Evolutionary conservation across 2,113 vertebrate genomes (phyloP).

Genomic region (Zootoca vivipara): DNA sequence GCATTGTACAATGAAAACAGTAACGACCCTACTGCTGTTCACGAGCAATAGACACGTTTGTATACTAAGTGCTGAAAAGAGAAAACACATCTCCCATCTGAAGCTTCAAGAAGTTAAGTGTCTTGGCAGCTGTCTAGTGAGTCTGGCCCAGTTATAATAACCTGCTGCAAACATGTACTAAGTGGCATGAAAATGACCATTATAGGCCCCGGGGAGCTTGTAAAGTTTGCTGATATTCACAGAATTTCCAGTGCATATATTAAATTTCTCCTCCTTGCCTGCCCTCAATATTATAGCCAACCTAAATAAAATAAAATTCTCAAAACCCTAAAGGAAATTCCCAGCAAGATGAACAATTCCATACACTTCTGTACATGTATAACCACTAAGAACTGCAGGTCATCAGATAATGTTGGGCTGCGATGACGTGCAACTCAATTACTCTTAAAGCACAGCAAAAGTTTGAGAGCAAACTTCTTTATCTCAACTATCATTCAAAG

Average conservation of each 20-base stretch:
- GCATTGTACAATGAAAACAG: not conserved
- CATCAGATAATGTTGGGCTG: not conserved
- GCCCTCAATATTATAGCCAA: not conserved
- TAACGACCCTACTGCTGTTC: not conserved
- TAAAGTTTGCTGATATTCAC: not conserved
- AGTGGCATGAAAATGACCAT: not conserved
- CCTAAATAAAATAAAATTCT: not conserved
- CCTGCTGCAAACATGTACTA: not conserved
- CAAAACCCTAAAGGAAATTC: not conserved
- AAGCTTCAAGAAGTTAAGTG: not conserved
- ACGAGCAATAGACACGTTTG: too few species aligned
- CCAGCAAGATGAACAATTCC: not conserved
- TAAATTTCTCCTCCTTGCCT: not conserved
- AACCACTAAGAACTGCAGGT: not conserved
- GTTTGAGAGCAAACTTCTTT: not conserved
- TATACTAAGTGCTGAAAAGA: not conserved
- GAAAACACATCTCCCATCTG: not conserved
- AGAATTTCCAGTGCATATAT: not conserved
- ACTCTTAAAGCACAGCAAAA: not conserved
- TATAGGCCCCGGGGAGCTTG: not conserved
- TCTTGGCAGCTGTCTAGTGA: not conserved
- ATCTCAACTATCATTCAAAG: not conserved
- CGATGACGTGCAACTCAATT: not conserved
- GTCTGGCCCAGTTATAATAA: not conserved
- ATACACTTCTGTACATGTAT: not conserved